Percentiles rank a stretch among this genome's conserved stretches.
phyloP scores from a whole-genome alignment of 2,888 invertebrate genomes.

The Melanostoma scalare region DNA sequence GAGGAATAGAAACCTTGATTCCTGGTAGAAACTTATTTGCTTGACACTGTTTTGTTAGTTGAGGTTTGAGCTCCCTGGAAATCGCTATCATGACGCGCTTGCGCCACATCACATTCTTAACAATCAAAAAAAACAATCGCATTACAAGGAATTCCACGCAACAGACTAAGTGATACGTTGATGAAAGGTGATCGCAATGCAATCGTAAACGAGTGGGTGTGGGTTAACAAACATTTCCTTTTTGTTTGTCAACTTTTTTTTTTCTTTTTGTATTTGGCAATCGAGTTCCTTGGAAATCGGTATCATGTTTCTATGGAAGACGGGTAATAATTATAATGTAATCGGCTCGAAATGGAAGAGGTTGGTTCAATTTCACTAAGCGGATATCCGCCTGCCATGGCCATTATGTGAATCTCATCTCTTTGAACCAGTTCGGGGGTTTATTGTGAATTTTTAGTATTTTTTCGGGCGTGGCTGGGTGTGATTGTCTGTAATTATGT shows the following conservation, averaged over 20 bases:
- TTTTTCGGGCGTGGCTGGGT: slow-evolving; percentile 37
- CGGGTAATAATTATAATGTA: slow-evolving; percentile 18
- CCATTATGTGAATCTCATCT: slow-evolving; percentile 9
- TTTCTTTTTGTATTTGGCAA: slow-evolving; percentile 43
- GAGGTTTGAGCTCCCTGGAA: background rate
- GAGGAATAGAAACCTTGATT: too few relatives aligned
- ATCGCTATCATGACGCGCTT: background rate
- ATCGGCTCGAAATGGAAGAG: background rate
- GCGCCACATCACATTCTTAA: background rate
- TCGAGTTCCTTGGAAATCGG: slow-evolving; percentile 43
- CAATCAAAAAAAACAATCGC: background rate
- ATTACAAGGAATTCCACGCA: slow-evolving; percentile 38
- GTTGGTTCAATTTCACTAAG: slow-evolving; percentile 56
- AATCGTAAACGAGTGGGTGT: slow-evolving; percentile 37
- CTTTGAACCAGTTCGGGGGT: background rate
- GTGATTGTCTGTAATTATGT: slow-evolving; percentile 18
- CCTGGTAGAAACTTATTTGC: too few relatives aligned
- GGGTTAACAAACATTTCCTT: slow-evolving; percentile 31
- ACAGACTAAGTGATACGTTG: background rate
- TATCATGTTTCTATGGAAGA: slow-evolving; percentile 60
- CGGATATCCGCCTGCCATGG: slow-evolving; percentile 61
- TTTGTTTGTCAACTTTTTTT: slow-evolving; percentile 51
- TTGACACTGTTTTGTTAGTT: background rate
- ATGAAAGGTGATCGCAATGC: slow-evolving; percentile 20
- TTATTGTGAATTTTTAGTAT: background rate